These are phyloP conservation scores for Temnothorax curvispinosus DNA, from an alignment of 1,140 invertebrate genomes.

Conservation along the genomic window DNA sequence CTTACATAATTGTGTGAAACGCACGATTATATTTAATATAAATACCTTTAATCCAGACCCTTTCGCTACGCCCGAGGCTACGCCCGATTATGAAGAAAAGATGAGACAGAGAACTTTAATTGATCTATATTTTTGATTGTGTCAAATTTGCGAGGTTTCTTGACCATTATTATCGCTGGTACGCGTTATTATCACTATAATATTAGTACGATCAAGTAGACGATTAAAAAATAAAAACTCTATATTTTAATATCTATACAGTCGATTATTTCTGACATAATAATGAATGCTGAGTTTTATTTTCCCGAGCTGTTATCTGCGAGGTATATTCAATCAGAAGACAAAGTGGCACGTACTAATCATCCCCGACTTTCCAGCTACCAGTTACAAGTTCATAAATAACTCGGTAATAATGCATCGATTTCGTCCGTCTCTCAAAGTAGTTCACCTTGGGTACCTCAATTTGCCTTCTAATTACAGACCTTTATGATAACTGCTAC, in stretches of 20 bases:
- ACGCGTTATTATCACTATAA: neutral
- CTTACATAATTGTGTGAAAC: neutral
- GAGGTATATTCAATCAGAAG: slow-evolving; percentile 1
- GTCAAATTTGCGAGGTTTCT: neutral
- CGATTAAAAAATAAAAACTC: neutral
- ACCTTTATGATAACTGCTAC: neutral
- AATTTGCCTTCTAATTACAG: slow-evolving; percentile 30
- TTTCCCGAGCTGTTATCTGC: neutral
- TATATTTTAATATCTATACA: neutral
- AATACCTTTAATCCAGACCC: neutral
- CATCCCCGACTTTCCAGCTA: neutral
- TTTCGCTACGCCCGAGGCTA: neutral
- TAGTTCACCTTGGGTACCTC: slow-evolving; percentile 39
- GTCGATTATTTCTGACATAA: slow-evolving; percentile 4
- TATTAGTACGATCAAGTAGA: neutral
- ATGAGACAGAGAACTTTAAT: neutral
- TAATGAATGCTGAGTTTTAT: neutral
- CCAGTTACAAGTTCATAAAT: slow-evolving; percentile 6
- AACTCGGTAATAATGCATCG: slow-evolving; percentile 35
- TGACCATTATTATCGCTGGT: neutral
- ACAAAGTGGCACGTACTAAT: slow-evolving; percentile 22
- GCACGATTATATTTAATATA: neutral
- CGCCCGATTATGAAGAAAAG: neutral
- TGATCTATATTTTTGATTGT: neutral
- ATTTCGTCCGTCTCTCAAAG: neutral